Conservation (phyloP, 92 coral and sea anemone species). For the Actinostola sp. region DNA sequence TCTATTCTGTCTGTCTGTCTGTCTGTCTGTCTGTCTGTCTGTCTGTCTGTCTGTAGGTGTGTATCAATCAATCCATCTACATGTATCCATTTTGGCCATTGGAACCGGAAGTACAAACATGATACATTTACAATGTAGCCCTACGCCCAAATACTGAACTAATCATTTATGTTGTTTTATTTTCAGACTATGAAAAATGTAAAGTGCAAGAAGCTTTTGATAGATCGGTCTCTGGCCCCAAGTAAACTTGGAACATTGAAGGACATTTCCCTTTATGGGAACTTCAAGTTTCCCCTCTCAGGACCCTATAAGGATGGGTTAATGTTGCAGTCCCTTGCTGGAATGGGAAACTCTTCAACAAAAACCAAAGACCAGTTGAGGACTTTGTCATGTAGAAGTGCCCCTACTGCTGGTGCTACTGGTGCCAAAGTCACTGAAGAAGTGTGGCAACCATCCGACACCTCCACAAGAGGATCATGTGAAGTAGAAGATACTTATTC, state of each 20-base stretch:
- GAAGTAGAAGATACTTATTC: constrained; percentile 2
- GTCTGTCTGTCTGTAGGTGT: too few relatives aligned
- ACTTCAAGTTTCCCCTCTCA: constrained; percentile 34
- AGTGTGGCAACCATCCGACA: constrained; percentile 31
- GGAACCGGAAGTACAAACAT: too few relatives aligned
- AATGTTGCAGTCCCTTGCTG: constrained; percentile 18
- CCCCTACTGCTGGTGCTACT: constrained; percentile 23
- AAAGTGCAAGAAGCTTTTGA: too few relatives aligned
- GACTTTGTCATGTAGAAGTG: not conserved
- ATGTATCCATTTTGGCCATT: too few relatives aligned
- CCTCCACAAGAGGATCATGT: not conserved
- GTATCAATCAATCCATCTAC: too few relatives aligned
- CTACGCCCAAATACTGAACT: too few relatives aligned
- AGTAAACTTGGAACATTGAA: constrained; percentile 28
- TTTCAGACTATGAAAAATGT: too few relatives aligned
- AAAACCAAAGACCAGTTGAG: not conserved
- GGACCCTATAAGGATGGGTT: constrained; percentile 32
- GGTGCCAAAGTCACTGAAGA: constrained; percentile 29
- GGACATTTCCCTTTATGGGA: constrained; percentile 47
- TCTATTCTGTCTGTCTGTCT: too few relatives aligned
- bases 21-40: too few relatives aligned
- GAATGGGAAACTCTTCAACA: not conserved
- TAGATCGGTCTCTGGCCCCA: not conserved
- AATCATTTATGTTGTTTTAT: too few relatives aligned
- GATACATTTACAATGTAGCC: too few relatives aligned